Evolutionary conservation across 2,113 vertebrate genomes (phyloP).

Genomic region (Pimephales promelas): DNA sequence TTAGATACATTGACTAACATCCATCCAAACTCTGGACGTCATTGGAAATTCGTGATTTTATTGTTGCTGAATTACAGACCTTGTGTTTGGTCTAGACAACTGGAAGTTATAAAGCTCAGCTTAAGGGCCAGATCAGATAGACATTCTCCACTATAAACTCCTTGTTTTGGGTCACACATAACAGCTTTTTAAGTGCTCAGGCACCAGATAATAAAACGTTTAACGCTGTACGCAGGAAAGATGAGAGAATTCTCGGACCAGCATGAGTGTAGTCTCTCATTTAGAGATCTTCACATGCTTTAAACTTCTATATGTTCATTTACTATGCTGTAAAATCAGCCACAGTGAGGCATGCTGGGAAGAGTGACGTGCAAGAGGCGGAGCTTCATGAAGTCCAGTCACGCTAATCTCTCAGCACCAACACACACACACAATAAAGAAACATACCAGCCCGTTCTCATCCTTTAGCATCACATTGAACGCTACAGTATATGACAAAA

Average conservation of each 20-base stretch:
- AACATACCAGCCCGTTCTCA: no score
- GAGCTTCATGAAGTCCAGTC: slow-evolving; percentile 3
- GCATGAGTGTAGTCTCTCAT: slow-evolving; percentile 1
- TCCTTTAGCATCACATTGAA: no score
- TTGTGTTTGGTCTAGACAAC: slow-evolving; percentile 23
- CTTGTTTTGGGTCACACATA: slow-evolving; percentile 26
- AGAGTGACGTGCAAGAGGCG: not conserved
- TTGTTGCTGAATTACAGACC: slow-evolving; percentile 19
- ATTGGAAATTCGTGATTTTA: slow-evolving; percentile 12
- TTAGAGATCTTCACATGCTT: slow-evolving; percentile 33
- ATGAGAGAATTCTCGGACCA: slow-evolving; percentile 14
- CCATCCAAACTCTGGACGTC: not conserved
- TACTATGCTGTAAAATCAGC: slow-evolving; percentile 33
- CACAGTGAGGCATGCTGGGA: slow-evolving; percentile 38
- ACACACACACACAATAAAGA: not conserved
- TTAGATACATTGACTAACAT: not conserved
- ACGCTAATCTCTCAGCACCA: not conserved
- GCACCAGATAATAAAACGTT: slow-evolving; percentile 33
- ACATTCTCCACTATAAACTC: slow-evolving; percentile 13
- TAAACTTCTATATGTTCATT: slow-evolving; percentile 28
- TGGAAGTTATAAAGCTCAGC: not conserved
- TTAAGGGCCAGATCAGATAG: slow-evolving; percentile 8
- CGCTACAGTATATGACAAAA: no score
- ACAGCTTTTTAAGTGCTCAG: slow-evolving; percentile 20
- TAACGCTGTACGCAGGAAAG: not conserved